Evolutionary conservation across 2,797 vertebrate species (phyloP), one percentile per base, ranked within the genome.

Genomic region (Falco rusticolus): DNA sequence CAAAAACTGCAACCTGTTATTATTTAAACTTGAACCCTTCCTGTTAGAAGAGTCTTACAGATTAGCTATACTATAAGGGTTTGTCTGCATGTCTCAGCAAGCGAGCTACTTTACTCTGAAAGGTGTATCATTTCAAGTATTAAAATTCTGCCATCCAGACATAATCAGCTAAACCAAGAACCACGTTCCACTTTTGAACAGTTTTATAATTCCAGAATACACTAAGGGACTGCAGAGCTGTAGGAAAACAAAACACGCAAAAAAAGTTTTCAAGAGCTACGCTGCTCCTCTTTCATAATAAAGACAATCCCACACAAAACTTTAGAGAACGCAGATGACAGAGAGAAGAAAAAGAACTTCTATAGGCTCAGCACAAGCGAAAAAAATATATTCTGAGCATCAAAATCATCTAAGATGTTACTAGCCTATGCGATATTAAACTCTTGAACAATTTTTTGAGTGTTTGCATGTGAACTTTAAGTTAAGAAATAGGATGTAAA

Each of bases 181-280:
- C 72, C 89, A 60, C 39, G 83, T 92, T 97, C 96, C 89, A 84
- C 87, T 90, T 94, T 92, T 94, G 96, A 97, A 95, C 50, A 91
- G 82, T 76, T 97, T 88, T 91, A 78, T 95, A 97, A 97, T 95
- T 91, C 97, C 96, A 97, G 89, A 97, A 91, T 95, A 91, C 81
- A 90, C 91, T 34, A 22, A 94, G 84, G 84, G 61, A 93, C 84
- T 97, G 96, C 72, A 81, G 76, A 93, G 82, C 20, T 59, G 88
- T 77, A 88, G 59, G 45, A 92, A 97, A 93, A 89, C 54, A 97
- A 92, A 96, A 92, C 33, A 70, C 43, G 80, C 7, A 17, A 19
- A 54, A 89, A 84, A 96, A 85, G 90, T 97, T 97, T 93, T 96
- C 70, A 89, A 96, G 75, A 84, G 56, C 63, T 90, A 34, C 13